Conservation (phyloP, 2,888 invertebrate species). For the Epistrophe grossulariae region DNA sequence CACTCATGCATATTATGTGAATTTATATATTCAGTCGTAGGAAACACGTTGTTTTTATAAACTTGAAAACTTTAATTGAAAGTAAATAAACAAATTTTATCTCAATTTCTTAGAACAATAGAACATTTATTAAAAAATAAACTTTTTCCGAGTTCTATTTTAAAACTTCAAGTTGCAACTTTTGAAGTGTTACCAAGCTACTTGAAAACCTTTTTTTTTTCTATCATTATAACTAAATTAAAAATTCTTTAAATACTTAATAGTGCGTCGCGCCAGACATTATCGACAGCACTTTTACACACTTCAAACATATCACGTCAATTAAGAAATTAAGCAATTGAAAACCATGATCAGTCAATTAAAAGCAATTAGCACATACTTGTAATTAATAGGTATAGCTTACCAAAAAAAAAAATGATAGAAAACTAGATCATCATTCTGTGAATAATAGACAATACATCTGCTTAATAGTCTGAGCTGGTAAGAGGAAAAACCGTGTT, state of each 20-base stretch:
- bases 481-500: background rate
- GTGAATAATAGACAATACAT: constrained; percentile 19
- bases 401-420: constrained; percentile 9
- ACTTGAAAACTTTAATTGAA: too few relatives aligned
- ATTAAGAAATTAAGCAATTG: constrained; percentile 57
- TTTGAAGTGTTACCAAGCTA: background rate
- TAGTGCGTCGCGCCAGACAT: constrained; percentile 9
- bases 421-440: constrained; percentile 31
- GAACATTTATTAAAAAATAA: too few relatives aligned
- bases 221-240: background rate
- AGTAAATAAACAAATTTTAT: too few relatives aligned
- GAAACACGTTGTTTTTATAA: too few relatives aligned
- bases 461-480: background rate
- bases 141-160: too few relatives aligned
- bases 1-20: too few relatives aligned
- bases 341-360: constrained; percentile 54
- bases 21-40: too few relatives aligned
- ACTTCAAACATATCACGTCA: constrained; percentile 31
- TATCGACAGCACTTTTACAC: background rate
- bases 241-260: background rate
- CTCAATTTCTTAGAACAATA: too few relatives aligned
- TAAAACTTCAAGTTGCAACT: too few relatives aligned
- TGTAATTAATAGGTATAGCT: constrained; percentile 39
- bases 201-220: background rate
- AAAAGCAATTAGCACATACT: constrained; percentile 57